Evolutionary conservation across 2,113 vertebrate genomes (phyloP), one percentile per base, ranked within the genome.

Genomic region (Alethe diademata): DNA sequence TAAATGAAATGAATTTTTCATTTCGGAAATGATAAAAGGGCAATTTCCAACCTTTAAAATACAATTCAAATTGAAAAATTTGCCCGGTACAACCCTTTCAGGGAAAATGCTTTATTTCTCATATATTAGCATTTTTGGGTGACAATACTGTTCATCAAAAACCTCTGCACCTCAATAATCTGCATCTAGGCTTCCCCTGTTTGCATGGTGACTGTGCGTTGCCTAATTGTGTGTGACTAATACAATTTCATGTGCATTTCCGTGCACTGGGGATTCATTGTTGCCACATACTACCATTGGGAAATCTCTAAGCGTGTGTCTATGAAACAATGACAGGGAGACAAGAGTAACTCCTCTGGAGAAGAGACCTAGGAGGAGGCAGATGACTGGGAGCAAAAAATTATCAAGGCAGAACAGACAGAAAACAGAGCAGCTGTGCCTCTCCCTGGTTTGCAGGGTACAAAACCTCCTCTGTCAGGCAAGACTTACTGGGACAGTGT

Each of bases 181-280:
- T 80, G 25, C 72, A 67, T 91, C 75, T 64, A 90, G 82, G 92
- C 82, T 94, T 94, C 45, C 92, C 92, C 40, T 88, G 93, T 84
- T 94, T 95, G 93, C 94, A 38, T 56, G 90, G 93, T 96, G 90
- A 88, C 88, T 80, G 65, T 69, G 83, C 4, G 72, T 97, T 96
- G 95, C 96, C 91, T 97, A 96, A 97, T 95, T 96, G 92, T 3
- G 51, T 96, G 86, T 97, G 96, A 96, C 95, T 97, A 96, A 97
- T 84, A 81, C 93, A 95, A 96, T 96, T 97, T 95, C 94, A 94
- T 96, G 94, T 96, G 96, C 93, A 92, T 96, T 97, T 96, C 94
- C 88, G 82, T 96, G 93, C 93, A 16, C 86, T 94, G 92, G 94
- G 95, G 69, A 96, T 97, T 97, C 95, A 94, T 94, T 93, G 93